Conservation (phyloP, 1,140 invertebrate genomes). For the Microplitis demolitor region DNA sequence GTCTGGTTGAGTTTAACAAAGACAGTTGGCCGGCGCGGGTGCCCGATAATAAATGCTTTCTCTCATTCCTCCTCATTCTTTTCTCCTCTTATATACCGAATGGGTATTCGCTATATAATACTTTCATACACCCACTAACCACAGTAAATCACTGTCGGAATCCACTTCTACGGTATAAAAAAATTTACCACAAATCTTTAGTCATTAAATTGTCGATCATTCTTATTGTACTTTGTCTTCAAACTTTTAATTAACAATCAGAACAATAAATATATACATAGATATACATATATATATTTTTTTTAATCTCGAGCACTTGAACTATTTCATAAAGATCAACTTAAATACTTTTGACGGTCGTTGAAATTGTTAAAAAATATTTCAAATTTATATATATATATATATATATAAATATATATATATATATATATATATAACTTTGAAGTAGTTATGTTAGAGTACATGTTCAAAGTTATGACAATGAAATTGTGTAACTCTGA, state of each 20-base stretch:
- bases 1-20: too few species aligned
- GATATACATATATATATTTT: neutral
- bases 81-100: neutral
- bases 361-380: too few species aligned
- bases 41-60: conserved; percentile 2
- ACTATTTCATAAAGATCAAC: too few species aligned
- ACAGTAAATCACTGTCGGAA: conserved; percentile 26
- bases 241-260: neutral
- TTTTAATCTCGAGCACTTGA: too few species aligned
- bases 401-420: too few species aligned
- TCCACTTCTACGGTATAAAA: conserved; percentile 5
- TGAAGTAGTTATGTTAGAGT: too few species aligned
- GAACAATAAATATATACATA: neutral
- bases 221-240: neutral
- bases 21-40: neutral
- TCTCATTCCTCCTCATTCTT: neutral
- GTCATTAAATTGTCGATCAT: conserved; percentile 10
- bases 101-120: neutral
- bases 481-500: too few species aligned
- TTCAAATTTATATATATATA: too few species aligned
- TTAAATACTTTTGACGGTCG: too few species aligned
- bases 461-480: too few species aligned
- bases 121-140: neutral
- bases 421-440: too few species aligned
- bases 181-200: conserved; percentile 2